Conservation (phyloP, 2,797 vertebrate species). For the Galaxias olidus region DNA sequence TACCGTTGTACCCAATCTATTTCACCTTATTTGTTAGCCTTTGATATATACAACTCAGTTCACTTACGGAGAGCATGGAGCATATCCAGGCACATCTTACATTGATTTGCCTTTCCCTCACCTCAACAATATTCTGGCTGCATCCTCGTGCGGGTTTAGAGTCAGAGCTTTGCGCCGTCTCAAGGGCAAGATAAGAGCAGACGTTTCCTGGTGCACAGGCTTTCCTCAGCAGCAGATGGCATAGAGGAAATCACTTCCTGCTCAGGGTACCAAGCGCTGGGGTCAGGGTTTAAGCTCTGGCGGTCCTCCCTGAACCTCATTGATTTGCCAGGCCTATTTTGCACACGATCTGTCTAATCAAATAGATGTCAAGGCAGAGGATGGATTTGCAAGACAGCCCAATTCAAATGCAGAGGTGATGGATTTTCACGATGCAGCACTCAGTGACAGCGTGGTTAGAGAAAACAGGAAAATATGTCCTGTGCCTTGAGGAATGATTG, state of each 20-base stretch:
- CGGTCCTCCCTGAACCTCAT: constrained; percentile 60
- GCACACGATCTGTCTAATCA: constrained; percentile 61
- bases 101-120: not conserved
- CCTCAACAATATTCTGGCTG: constrained; percentile 26
- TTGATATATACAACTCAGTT: no score
- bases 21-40: no score
- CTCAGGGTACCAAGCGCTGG: constrained; percentile 51
- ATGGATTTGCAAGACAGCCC: constrained; percentile 58
- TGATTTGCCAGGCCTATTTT: constrained; percentile 55
- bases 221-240: constrained; percentile 66
- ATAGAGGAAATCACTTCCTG: constrained; percentile 63
- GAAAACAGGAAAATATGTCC: not conserved
- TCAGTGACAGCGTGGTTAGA: no score
- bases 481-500: constrained; percentile 26
- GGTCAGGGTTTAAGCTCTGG: constrained; percentile 67
- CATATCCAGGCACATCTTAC: no score
- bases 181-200: constrained; percentile 65
- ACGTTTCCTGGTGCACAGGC: constrained; percentile 41
- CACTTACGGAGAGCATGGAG: no score
- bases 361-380: constrained; percentile 47
- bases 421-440: constrained; percentile 55
- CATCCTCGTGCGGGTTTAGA: constrained; percentile 31
- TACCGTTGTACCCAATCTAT: no score
- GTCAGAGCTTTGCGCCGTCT: constrained; percentile 38
- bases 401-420: constrained; percentile 36